Base-by-base conservation (phyloP, 1,140 invertebrate genomes). In the Agrypnia vestita region DNA sequence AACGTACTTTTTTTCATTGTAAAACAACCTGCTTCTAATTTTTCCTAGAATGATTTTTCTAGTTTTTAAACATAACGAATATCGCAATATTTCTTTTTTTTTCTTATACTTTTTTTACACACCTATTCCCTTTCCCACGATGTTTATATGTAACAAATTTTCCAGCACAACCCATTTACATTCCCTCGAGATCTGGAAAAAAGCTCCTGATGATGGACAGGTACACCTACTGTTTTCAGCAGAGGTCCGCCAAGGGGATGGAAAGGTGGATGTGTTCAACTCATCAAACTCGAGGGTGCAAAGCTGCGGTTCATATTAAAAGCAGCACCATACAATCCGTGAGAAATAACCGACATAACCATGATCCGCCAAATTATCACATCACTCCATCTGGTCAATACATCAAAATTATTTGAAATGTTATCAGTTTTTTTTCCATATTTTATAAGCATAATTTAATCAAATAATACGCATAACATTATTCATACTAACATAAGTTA, bases 251-350 rank as follows among this genome's bases (percentile, higher is more conserved):
- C 19, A 53, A 9, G 12, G 53, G 43, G 11, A 72, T 8, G 44
- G 21, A 44, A 19, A n/a, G 73, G n/a, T 75, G 73, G 73, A 17
- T 17, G 19, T 75, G 73, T 46, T 75, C 73, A 4, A 59, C 73
- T 11, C 73, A 75, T 21, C 9, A 46, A 6, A 13, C 19, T 21
- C 43, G 59, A 75, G 53, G 73, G 3, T 75, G 73, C 35, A 59
- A 10, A 12, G 73, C 73, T 25, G 13, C 25, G 10, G 15, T 75
- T n/a, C 12, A n/a, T 13, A 21, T 55, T 53, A 51, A 53, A 53
- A 49, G 46, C 13, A 35, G 46, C 0, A 19, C 15, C 11, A 47
- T 69, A 9, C 35, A 4, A 6, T 35, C 25, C 10, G 61, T 25
- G 61, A 64, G 43, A 13, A 64, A 35, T 6, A 15, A 64, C 19